These are phyloP conservation scores for Gephyroberyx darwinii DNA, from an alignment of 2,797 vertebrate genomes.

Conservation along the genomic window DNA sequence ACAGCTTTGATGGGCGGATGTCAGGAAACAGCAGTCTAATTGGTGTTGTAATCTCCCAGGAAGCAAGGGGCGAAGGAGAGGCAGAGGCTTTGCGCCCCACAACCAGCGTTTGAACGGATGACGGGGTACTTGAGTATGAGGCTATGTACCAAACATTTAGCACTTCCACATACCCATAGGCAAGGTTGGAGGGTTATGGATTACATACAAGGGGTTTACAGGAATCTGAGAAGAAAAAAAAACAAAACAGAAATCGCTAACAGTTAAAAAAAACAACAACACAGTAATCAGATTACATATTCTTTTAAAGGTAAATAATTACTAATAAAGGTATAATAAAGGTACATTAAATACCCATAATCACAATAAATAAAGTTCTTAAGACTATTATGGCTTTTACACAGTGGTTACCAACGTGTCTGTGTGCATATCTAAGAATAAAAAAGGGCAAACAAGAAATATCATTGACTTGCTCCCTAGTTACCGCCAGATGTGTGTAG, in stretches of 20 bases:
- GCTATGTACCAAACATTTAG: slow-evolving; percentile 35
- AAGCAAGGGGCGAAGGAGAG: slow-evolving; percentile 45
- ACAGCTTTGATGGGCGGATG: slow-evolving; percentile 77
- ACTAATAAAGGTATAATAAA: no score
- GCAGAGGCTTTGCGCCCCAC: slow-evolving; percentile 21
- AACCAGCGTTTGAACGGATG: slow-evolving; percentile 39
- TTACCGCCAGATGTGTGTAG: slow-evolving; percentile 16
- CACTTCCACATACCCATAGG: slow-evolving; percentile 6
- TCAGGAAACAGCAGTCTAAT: slow-evolving; percentile 79
- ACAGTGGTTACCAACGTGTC: no score
- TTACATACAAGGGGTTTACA: slow-evolving; percentile 6
- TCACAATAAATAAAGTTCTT: no score
- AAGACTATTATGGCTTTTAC: no score
- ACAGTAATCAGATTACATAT: no score
- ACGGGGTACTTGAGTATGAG: slow-evolving; percentile 28
- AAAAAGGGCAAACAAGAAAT: not conserved
- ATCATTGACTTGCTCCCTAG: slow-evolving; percentile 16
- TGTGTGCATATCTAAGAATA: no score
- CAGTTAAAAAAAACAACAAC: no score
- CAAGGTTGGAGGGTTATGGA: slow-evolving; percentile 5
- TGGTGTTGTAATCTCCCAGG: slow-evolving; percentile 74
- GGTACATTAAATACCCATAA: no score
- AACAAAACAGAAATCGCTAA: not conserved
- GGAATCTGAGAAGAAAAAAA: slow-evolving; percentile 1
- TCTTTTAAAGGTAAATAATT: no score